These are phyloP conservation scores for Cephalotes varians DNA, from an alignment of 2,888 invertebrate genomes.

Conservation along the genomic window DNA sequence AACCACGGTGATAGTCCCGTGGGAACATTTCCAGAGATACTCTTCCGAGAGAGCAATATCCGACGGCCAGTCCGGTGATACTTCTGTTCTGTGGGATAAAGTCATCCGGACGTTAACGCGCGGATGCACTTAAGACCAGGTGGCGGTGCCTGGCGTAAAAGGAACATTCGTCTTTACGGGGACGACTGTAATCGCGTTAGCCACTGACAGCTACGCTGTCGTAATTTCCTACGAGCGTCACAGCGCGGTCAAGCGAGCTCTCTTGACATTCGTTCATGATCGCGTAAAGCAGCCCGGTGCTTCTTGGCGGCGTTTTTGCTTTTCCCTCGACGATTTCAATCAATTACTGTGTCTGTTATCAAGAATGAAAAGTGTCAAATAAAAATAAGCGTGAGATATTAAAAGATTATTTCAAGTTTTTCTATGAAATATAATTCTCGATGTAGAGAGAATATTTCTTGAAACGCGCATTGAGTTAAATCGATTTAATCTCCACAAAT, in stretches of 20 bases:
- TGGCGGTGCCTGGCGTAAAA: conserved; percentile 47
- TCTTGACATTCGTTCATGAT: conserved; percentile 20
- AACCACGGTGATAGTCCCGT: background rate
- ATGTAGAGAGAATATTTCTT: background rate
- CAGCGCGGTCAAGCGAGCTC: conserved; percentile 38
- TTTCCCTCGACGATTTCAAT: background rate
- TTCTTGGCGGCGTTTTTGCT: background rate
- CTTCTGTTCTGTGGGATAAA: conserved; percentile 46
- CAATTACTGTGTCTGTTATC: conserved; percentile 1
- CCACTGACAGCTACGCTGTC: conserved; percentile 34
- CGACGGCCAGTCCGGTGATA: conserved; percentile 26
- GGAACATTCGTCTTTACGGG: conserved; percentile 51
- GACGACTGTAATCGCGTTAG: conserved; percentile 55
- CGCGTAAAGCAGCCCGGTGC: background rate
- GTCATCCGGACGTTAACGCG: conserved; percentile 56
- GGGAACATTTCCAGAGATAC: conserved; percentile 17
- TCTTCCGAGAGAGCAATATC: conserved; percentile 28
- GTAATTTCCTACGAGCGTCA: conserved; percentile 48
- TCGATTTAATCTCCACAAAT: background rate
- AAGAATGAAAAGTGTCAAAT: background rate
- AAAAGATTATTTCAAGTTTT: background rate
- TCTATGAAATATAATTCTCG: background rate
- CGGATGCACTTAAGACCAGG: conserved; percentile 60
- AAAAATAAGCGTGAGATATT: background rate
- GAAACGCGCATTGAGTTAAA: background rate